A percentile compares a stretch with the other conserved stretches of the same genome.
Evolutionary conservation across 2,113 vertebrate species (phyloP).

Genomic region (Dasyurus viverrinus): DNA sequence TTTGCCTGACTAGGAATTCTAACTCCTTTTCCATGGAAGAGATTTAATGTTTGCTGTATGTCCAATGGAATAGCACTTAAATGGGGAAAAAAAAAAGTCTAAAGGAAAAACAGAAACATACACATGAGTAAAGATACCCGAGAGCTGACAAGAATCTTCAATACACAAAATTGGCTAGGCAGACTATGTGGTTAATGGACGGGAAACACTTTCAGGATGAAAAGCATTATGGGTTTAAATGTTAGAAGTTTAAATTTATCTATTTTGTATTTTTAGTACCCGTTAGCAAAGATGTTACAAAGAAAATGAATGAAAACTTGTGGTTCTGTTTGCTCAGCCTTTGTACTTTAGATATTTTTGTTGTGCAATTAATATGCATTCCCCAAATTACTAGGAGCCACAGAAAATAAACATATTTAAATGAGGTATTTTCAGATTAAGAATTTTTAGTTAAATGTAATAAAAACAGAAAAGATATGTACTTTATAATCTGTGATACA

Average conservation of each 20-base stretch:
- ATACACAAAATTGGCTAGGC: conserved; percentile 39
- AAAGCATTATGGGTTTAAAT: conserved; percentile 34
- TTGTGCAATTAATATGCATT: neutral
- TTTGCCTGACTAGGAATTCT: conserved; percentile 9
- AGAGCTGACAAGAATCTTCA: conserved; percentile 39
- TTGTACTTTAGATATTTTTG: neutral
- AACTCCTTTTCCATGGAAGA: conserved; percentile 8
- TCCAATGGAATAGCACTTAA: conserved; percentile 36
- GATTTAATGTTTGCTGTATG: neutral
- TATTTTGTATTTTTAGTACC: conserved; percentile 17
- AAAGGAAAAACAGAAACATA: conserved; percentile 45
- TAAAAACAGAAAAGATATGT: neutral
- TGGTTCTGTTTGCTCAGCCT: conserved; percentile 21
- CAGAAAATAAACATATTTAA: conserved; percentile 6
- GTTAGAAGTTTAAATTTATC: conserved; percentile 32
- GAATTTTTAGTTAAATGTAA: conserved; percentile 5
- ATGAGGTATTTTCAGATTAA: neutral
- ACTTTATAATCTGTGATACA: neutral
- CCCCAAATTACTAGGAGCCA: neutral
- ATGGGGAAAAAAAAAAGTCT: conserved; percentile 3
- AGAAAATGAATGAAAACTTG: conserved; percentile 38
- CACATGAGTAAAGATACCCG: conserved; percentile 30
- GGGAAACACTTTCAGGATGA: conserved; percentile 44
- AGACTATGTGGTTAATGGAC: conserved; percentile 28
- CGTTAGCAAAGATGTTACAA: conserved; percentile 21